Base-by-base conservation (phyloP, 2,797 vertebrate genomes). In the Falco peregrinus region DNA sequence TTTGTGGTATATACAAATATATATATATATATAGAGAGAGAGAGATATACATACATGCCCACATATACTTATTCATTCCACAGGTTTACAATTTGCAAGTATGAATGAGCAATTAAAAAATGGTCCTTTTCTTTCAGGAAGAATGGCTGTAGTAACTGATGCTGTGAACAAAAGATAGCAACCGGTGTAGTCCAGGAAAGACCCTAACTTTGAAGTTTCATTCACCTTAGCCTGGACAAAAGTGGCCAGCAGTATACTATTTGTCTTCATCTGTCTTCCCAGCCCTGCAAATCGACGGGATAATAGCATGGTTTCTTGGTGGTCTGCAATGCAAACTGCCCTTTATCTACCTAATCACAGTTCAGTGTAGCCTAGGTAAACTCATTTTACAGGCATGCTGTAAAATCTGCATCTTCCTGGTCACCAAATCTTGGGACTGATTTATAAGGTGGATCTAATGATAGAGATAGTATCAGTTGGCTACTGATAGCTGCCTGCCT, bases 251-350 rank as follows among this genome's bases (percentile, higher is more conserved):
- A 56, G 48, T 67, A 84, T 71, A 75, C 75, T 70, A 86, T 96
- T 96, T 97, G 90, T 97, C 93, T 97, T 98, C 97, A 97, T 98
- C 96, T 97, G 84, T 97, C 96, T 98, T 95, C 29, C 35, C 53
- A 95, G 57, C 45, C 28, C 60, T 48, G 89, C 95, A 96, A 85
- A 25, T 92, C 95, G 96, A 98, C 77, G 94, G 88, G 71, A 84
- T 78, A 94, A 92, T 69, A 73, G 18, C 35, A 29, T 43, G 77
- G 31, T 93, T 71, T n/a, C 90, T 96, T 63, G 92, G 93, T 97
- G 91, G 95, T 97, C 94, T 89, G 84, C 94, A 97, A 73, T 80
- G 35, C 13, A 96, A 37, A 86, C 26, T 86, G 17, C 17, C 33
- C 80, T 95, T 96, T 97, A 94, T 85, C 88, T 65, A 43, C 21